Base-by-base conservation (phyloP, 1,140 invertebrate genomes). In the Bombus soroeensis region DNA sequence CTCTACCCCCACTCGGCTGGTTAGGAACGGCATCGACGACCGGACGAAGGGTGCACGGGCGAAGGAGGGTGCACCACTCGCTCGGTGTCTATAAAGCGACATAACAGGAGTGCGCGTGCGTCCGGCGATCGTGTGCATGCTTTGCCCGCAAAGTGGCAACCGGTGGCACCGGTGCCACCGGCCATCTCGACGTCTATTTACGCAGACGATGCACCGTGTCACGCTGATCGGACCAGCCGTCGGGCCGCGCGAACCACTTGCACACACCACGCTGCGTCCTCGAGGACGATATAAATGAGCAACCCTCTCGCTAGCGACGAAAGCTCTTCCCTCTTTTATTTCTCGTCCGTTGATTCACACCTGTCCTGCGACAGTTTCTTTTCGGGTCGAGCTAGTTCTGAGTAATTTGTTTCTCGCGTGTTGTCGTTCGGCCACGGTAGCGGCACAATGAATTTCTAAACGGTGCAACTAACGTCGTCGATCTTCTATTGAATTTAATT, bases 121-220 rank as follows among this genome's bases (percentile, higher is more conserved):
- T 77, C 28, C 57, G 41, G 62, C 18, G 66, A 66, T 83, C 62
- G 83, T 71, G 77, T 75, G 77, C 64, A 77, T 77, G 77, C 81
- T 78, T 83, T 41, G 85, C 76, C 53, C 85, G 80, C 90, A 84
- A 88, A 89, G 91, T 91, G 86, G 92, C 92, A 93, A 93, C 91
- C 92, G 92, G 92, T 93, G 92, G 92, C 86, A 92, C 86, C 74
- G 74, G 34, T 57, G 75, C 37, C 72, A 43, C 68, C 43, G 37
- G 43, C 28, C 73, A 77, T 84, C 81, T 85, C 87, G 47, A 70
- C 62, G 79, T 82, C 86, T 90, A 91, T 91, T 92, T 92, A 91
- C 91, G 90, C 88, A 88, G 85, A 91, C 88, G 87, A 83, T 89
- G 88, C 88, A 89, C 81, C 87, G 64, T 87, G 87, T 88, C 88